Evolutionary conservation across 2,888 invertebrate genomes (phyloP), one percentile per base, ranked within the genome.

Genomic region (Nomada hirtipes): DNA sequence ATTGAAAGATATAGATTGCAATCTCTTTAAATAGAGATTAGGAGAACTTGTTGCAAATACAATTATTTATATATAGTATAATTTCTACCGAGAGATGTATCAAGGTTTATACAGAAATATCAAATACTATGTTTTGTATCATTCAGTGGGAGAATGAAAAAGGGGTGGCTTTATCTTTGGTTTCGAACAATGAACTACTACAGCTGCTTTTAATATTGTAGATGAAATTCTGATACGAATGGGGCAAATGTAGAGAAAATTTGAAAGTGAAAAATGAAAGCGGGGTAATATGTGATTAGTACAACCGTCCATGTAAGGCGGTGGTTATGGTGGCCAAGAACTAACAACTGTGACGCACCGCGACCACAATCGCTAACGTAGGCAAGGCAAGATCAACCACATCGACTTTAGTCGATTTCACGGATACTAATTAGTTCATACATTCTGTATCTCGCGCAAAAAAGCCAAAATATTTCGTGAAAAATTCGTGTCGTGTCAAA

Each of bases 341-440:
- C 84, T 89, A 86, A 90, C 82, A 86, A 89, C 89, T 90, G 90
- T 89, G 89, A 90, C 90, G 88, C 78, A 70, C 52, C 63, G 76
- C 80, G 83, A 86, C 84, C 89, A 79, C 86, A 88, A 69, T 79
- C 86, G 80, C 88, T 87, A 65, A 80, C 68, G 55, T 71, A 70
- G 75, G 80, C 72, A 70, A 86, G 78, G 69, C 55, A 75, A 84
- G 86, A 87, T 86, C 86, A 81, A 89, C 84, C 87, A 84, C 84
- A 82, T 87, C 84, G 86, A 78, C 80, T 84, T 81, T 82, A 76
- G 61, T 71, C 81, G 85, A 91, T 90, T 91, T 91, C 90, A 90
- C 91, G 89, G 86, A 63, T 83, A 84, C 89, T 91, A 89, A 91
- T 91, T 90, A 90, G 88, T 88, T 84, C 84, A 67, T 79, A 85